Evolutionary conservation across 2,888 invertebrate species (phyloP).

Genomic region (Penaeus monodon): DNA sequence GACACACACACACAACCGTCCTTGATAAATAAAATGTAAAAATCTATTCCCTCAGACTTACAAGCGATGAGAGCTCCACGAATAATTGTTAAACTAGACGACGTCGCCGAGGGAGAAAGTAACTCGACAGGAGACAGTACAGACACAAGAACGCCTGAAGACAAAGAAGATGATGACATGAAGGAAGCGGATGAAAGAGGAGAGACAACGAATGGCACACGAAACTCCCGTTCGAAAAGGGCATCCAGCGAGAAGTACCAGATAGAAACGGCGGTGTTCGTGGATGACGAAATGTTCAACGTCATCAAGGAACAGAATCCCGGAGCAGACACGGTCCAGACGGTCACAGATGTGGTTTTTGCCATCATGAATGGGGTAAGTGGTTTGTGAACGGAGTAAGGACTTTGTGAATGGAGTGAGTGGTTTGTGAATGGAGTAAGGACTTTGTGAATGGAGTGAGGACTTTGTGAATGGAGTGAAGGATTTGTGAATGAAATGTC

Average conservation of each 20-base stretch:
- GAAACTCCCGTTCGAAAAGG: background rate
- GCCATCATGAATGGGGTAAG: constrained; percentile 65
- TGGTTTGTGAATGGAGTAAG: too few species aligned
- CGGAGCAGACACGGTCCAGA: constrained; percentile 9
- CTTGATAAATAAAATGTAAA: too few species aligned
- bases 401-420: too few species aligned
- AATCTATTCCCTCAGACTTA: constrained; percentile 9
- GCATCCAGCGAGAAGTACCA: constrained; percentile 8
- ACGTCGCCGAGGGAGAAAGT: background rate
- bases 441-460: too few species aligned
- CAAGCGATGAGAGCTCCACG: constrained; percentile 55
- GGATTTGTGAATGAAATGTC: too few species aligned
- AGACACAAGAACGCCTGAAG: background rate
- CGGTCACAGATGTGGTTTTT: constrained; percentile 48
- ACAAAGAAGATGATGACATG: background rate
- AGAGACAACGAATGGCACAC: too few species aligned
- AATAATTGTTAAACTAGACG: constrained; percentile 9
- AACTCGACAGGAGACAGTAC: background rate
- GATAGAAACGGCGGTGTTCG: constrained; percentile 63
- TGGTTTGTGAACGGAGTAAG: background rate
- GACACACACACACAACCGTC: too few species aligned
- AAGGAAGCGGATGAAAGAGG: background rate
- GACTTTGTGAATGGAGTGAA: too few species aligned
- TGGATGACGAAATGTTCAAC: constrained; percentile 39
- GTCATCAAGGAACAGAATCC: constrained; percentile 29